Percentiles rank a stretch among this genome's conserved stretches.
phyloP scores from a whole-genome alignment of 2,888 invertebrate genomes.

The Fragum fragum region DNA sequence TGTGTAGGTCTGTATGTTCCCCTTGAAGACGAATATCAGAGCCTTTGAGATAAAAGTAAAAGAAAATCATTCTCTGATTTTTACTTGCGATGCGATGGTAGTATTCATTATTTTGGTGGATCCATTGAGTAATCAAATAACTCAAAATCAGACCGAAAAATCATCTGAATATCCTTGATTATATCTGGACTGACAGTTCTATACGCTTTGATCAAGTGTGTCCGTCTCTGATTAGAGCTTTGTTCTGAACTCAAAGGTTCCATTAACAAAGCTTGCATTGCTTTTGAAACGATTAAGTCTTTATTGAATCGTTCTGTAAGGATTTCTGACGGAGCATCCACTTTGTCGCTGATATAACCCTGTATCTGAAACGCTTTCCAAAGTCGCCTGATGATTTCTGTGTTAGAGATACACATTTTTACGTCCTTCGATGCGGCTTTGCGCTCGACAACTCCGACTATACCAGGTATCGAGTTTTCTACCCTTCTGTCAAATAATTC shows the following conservation, averaged over 20 bases:
- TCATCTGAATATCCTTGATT: constrained; percentile 42
- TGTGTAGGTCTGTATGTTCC: too few relatives aligned
- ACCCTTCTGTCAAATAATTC: constrained; percentile 45
- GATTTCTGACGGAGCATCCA: constrained; percentile 17
- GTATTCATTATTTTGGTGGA: constrained; percentile 38
- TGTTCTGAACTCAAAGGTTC: constrained; percentile 37
- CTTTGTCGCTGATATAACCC: constrained; percentile 53
- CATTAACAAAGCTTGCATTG: constrained; percentile 34
- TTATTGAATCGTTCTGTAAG: constrained; percentile 15
- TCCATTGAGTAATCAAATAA: constrained; percentile 51
- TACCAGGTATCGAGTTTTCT: constrained; percentile 46
- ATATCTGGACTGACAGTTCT: constrained; percentile 35
- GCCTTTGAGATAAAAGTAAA: too few relatives aligned
- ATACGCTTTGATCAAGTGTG: constrained; percentile 47
- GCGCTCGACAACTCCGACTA: constrained; percentile 41
- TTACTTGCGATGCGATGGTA: too few relatives aligned
- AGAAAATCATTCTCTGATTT: too few relatives aligned
- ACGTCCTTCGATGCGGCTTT: constrained; percentile 21
- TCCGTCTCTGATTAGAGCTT: constrained; percentile 41
- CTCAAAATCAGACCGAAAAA: constrained; percentile 52
- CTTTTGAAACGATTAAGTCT: constrained; percentile 24
- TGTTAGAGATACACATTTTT: constrained; percentile 32
- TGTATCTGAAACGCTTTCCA: constrained; percentile 67
- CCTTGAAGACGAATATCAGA: too few relatives aligned
- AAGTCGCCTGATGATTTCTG: constrained; percentile 32